A percentile compares a stretch with the other conserved stretches of the same genome.
Evolutionary conservation across 2,113 vertebrate genomes (phyloP).

Genomic region (Chionodraco myersi): DNA sequence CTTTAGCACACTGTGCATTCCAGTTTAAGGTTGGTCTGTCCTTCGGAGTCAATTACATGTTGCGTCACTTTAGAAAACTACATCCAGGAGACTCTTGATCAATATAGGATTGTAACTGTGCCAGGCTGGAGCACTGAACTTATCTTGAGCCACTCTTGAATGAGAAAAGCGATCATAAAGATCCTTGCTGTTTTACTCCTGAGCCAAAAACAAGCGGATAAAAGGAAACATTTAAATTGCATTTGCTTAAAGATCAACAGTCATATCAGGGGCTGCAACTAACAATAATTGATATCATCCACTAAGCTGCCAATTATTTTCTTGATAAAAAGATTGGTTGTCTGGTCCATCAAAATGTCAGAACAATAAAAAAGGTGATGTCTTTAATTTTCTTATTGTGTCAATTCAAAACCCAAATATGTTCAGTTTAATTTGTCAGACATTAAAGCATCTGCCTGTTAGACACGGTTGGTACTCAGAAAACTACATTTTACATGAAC

Average conservation of each 20-base stretch:
- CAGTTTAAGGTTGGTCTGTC: not conserved
- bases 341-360: no score
- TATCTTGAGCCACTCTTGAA: not conserved
- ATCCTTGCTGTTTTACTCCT: not conserved
- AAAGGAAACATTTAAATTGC: not conserved
- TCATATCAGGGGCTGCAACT: not conserved
- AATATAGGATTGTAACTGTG: constrained; percentile 8
- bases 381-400: no score
- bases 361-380: no score
- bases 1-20: not conserved
- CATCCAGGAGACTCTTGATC: constrained; percentile 8
- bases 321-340: no score
- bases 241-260: constrained; percentile 2
- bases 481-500: not conserved
- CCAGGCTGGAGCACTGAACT: not conserved
- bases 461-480: not conserved
- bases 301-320: no score
- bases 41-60: not conserved
- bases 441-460: not conserved
- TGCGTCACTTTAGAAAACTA: not conserved
- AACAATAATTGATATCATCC: no score
- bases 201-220: not conserved
- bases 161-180: not conserved
- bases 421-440: no score
- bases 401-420: no score